These are phyloP conservation scores for Triplophysa rosa DNA, from an alignment of 2,113 vertebrate genomes.

Conservation along the genomic window DNA sequence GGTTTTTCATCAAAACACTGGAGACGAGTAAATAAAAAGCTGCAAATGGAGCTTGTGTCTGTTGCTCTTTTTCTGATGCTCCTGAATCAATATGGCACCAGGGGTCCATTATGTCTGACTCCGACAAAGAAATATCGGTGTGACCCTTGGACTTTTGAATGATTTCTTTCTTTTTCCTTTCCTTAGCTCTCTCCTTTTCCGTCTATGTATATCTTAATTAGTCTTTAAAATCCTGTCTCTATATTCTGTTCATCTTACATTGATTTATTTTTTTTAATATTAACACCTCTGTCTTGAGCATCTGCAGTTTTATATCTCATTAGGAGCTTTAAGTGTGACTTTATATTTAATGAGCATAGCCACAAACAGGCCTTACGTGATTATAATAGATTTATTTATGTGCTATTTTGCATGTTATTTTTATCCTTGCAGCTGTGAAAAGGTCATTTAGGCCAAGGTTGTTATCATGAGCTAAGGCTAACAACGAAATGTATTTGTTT, in stretches of 20 bases:
- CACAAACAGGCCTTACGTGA: not conserved
- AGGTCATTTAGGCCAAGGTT: too few species aligned
- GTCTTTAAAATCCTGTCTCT: not conserved
- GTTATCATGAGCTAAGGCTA: too few species aligned
- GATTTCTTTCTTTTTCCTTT: slow-evolving; percentile 25
- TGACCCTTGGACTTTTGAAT: slow-evolving; percentile 32
- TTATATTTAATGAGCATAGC: slow-evolving; percentile 42
- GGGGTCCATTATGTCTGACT: slow-evolving; percentile 58
- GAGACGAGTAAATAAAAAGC: slow-evolving; percentile 39
- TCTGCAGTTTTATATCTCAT: slow-evolving; percentile 61
- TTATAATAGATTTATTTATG: not conserved
- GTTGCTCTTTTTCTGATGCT: slow-evolving; percentile 51
- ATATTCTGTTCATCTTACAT: slow-evolving; percentile 19
- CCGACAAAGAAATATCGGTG: slow-evolving; percentile 40
- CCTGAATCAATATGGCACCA: slow-evolving; percentile 62
- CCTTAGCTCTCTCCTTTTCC: slow-evolving; percentile 11
- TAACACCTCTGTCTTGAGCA: slow-evolving; percentile 43
- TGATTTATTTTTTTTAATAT: slow-evolving; percentile 16
- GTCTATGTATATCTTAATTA: not conserved
- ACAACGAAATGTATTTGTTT: too few species aligned
- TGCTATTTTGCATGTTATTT: not conserved
- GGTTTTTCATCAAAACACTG: slow-evolving; percentile 36
- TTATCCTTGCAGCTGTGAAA: too few species aligned
- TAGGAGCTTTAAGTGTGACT: slow-evolving; percentile 53
- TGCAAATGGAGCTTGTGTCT: slow-evolving; percentile 23